phyloP scores from a whole-genome alignment of 2,888 invertebrate species.

The Drosophila suboccidentalis region DNA sequence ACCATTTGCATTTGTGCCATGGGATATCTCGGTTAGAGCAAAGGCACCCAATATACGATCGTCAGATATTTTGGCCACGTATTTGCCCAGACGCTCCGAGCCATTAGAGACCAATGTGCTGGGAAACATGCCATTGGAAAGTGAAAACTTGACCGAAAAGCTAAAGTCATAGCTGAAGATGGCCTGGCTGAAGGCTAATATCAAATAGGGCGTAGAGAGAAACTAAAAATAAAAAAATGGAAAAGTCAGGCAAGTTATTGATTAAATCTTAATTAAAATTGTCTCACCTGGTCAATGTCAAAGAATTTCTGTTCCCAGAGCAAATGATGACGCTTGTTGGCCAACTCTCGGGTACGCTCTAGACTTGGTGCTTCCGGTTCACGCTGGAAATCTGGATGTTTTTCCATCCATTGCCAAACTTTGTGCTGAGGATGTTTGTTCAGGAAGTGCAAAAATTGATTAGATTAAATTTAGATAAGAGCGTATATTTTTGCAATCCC shows the following conservation, averaged over 20 bases:
- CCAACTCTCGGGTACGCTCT: slow-evolving; percentile 87
- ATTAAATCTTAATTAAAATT: slow-evolving; percentile 7
- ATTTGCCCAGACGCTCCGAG: slow-evolving; percentile 88
- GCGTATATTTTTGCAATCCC: slow-evolving; percentile 14
- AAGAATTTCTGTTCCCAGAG: slow-evolving; percentile 88
- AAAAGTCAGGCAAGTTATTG: background rate
- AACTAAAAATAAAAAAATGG: slow-evolving; percentile 83
- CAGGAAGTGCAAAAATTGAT: slow-evolving; percentile 20
- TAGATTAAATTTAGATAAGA: slow-evolving; percentile 39
- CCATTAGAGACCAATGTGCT: slow-evolving; percentile 89
- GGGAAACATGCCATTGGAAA: slow-evolving; percentile 89
- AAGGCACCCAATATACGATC: slow-evolving; percentile 90
- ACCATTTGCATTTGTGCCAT: slow-evolving; percentile 92
- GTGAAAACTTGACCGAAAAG: slow-evolving; percentile 88
- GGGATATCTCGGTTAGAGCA: slow-evolving; percentile 95
- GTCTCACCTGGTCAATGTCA: slow-evolving; percentile 11
- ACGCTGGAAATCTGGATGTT: slow-evolving; percentile 88
- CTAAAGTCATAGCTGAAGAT: slow-evolving; percentile 88
- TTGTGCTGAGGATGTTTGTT: slow-evolving; percentile 85
- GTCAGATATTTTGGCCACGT: slow-evolving; percentile 84
- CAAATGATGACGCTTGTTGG: slow-evolving; percentile 88
- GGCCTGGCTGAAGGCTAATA: slow-evolving; percentile 87
- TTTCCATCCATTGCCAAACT: slow-evolving; percentile 87
- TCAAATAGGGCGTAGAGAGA: slow-evolving; percentile 86
- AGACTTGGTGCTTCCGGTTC: slow-evolving; percentile 86